Base-by-base conservation (phyloP, 2,888 invertebrate species). In the Zaprionus lineosus region DNA sequence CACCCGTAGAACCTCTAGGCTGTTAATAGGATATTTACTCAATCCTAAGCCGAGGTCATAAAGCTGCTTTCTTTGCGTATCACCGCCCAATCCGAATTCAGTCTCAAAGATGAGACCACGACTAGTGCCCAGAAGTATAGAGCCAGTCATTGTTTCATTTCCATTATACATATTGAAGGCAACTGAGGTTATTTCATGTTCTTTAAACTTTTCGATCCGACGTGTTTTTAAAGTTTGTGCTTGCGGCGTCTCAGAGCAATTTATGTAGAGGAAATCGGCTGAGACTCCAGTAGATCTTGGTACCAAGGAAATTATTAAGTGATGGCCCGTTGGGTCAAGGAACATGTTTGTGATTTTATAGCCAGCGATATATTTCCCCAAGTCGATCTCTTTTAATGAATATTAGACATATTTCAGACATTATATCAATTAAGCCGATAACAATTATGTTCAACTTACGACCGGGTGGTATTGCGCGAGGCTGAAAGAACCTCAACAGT, bases 81-180 rank as follows among this genome's bases (percentile, higher is more conserved):
- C 97, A 62, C 94, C 95, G 46, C 95, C 95, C 7, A 94, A 91
- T 12, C 93, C 93, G 43, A 98, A 92, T 88, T 98, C 97, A 0
- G 96, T 96, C 90, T 98, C 98, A 89, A 97, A 94, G 62, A 98
- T 95, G 34, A 96, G 91, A 0, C 98, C 98, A 87, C 95, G 95
- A 0, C 95, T 95, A 0, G 97, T 98, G 3, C 98, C 98, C 34
- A 98, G 88, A 29, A 98, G 91, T 77, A 98, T 97, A 0, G 96
- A 93, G 0, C 96, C 96, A 0, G 97, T 96, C 0, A 93, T 92
- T 1, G 88, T 90, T 57, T 94, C 93, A 0, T 93, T 94, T 1
- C 92, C 92, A 71, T 95, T 94, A 53, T 92, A 92, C 72, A 92
- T 92, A 89, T 96, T 97, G 95, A 98, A 98, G 0, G 94, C 98